Evolutionary conservation across 2,113 vertebrate species (phyloP).

Genomic region (Malurus elegans): DNA sequence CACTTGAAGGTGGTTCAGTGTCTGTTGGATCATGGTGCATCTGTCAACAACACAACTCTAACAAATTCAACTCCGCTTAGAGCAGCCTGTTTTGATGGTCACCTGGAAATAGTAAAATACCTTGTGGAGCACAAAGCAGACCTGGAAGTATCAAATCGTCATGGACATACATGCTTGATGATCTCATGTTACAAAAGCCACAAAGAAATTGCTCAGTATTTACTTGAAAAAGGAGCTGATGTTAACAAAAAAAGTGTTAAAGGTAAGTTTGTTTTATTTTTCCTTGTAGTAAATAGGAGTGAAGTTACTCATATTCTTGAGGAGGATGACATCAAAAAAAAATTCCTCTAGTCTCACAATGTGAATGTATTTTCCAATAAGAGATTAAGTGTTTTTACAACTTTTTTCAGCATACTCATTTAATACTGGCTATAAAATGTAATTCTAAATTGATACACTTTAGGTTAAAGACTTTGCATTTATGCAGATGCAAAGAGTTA

Average conservation of each 20-base stretch:
- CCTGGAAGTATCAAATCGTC: constrained; percentile 92
- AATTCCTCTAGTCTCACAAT: neutral
- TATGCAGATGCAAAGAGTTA: neutral
- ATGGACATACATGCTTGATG: constrained; percentile 94
- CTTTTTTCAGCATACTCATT: neutral
- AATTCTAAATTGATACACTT: neutral
- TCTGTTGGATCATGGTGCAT: constrained; percentile 89
- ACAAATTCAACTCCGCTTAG: constrained; percentile 92
- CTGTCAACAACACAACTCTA: constrained; percentile 88
- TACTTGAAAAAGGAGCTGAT: constrained; percentile 91
- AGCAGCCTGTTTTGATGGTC: constrained; percentile 93
- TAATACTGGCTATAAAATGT: neutral
- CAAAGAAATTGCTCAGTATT: constrained; percentile 82
- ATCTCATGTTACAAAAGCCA: constrained; percentile 97
- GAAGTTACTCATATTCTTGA: neutral
- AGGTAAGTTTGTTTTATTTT: constrained; percentile 72
- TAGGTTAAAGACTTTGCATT: neutral
- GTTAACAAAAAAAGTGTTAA: constrained; percentile 95
- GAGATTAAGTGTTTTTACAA: neutral
- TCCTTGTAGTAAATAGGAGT: neutral
- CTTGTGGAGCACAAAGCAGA: constrained; percentile 93
- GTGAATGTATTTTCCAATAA: neutral
- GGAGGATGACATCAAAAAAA: neutral
- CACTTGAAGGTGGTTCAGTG: constrained; percentile 93
- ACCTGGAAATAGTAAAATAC: constrained; percentile 91